Conservation (phyloP, 2,888 invertebrate species). For the Nephrotoma guestfalica region DNA sequence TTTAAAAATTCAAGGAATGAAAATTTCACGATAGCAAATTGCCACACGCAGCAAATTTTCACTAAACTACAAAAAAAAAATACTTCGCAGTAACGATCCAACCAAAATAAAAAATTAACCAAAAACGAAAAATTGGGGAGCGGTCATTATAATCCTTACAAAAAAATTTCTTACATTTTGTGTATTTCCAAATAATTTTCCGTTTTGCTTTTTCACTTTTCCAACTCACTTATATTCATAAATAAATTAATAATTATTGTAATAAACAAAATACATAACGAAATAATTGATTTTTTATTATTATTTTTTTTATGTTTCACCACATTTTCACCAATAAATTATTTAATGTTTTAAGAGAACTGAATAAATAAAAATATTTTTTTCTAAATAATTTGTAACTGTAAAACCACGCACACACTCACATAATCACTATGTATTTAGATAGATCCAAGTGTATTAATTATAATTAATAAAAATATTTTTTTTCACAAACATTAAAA, state of each 20-base stretch:
- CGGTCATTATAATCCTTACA: neutral
- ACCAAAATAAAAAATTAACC: neutral
- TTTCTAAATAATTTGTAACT: neutral
- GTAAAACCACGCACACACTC: neutral
- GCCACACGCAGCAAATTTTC: neutral
- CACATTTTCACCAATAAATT: neutral
- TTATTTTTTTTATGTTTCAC: neutral
- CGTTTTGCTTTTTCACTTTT: neutral
- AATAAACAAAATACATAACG: neutral
- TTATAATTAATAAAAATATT: neutral
- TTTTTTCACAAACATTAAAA: neutral
- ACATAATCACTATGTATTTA: neutral
- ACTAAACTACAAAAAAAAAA: neutral
- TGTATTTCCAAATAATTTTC: neutral
- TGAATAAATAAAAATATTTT: neutral
- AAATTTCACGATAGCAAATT: neutral
- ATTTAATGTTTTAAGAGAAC: neutral
- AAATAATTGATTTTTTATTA: neutral
- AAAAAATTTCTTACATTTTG: neutral
- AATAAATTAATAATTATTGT: neutral
- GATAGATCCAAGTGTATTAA: neutral
- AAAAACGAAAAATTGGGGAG: slow-evolving; percentile 2
- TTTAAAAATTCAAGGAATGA: neutral
- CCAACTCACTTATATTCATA: neutral
- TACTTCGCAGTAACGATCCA: neutral